Base-by-base conservation (phyloP, 2,113 vertebrate genomes). In the Triplophysa rosa region DNA sequence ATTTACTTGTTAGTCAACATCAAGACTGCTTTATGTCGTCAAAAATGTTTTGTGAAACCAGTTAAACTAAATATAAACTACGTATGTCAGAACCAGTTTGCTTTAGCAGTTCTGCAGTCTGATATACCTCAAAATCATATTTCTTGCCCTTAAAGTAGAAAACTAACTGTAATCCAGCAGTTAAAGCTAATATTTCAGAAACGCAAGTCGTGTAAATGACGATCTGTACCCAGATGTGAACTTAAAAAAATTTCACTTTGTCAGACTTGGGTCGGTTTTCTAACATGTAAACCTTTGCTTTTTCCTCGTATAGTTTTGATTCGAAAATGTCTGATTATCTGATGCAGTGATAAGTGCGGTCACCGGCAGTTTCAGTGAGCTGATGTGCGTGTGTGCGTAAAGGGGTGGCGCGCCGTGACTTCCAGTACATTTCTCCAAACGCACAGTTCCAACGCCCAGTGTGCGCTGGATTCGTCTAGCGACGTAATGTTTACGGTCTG, bases 391-490 rank as follows among this genome's bases (percentile, higher is more conserved):
- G 45, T n/a, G 63, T 26, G 82, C 68, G 79, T 64, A n/a, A 42
- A 40, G 33, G 78, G 67, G 79, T 62, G 79, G 83, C 23, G 69
- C 47, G 5, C 62, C 0, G 14, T 26, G 49, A 12, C 33, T 66
- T 72, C 33, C 13, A 52, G 49, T 56, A 56, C 54, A 26, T 74
- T 74, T 62, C 40, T 19, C 54, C 70, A 72, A 54, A 21, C 58
- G 58, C 58, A 40, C 58, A 21, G 8, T 56, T 61, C 37, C 40
- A 13, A 14, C 8, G 21, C 33, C 59, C 40, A 74, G 40, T 62
- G 9, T 59, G 58, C 17, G 12, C 33, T 59, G 71, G 37, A 9
- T 21, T 9, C 54, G 8, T 24, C 16, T 3, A 63, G 45, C 24
- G 42, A 65, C 45, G 29, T 37, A 21, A 23, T n/a, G 17, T 65